These are phyloP conservation scores for Trichoplusia ni DNA, from an alignment of 1,140 invertebrate genomes.

Conservation along the genomic window DNA sequence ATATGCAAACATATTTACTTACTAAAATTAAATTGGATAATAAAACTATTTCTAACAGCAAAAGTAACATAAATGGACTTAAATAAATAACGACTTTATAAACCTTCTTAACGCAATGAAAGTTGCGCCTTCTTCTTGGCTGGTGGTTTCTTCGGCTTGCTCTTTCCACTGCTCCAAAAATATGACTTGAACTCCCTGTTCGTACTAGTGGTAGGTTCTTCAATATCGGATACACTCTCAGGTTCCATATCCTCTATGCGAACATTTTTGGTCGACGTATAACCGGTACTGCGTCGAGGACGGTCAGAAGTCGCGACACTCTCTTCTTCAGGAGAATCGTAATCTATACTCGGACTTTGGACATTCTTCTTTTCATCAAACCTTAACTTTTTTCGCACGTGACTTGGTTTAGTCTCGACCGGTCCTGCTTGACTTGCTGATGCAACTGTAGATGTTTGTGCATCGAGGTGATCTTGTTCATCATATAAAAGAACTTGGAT, in stretches of 20 bases:
- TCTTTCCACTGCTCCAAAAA: slow-evolving; percentile 27
- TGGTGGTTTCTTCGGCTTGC: slow-evolving; percentile 14
- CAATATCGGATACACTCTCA: background rate
- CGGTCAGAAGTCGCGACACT: slow-evolving; percentile 27
- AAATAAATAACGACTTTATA: no score
- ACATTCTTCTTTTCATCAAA: slow-evolving; percentile 56
- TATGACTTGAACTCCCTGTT: slow-evolving; percentile 2
- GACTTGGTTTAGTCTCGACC: slow-evolving; percentile 12
- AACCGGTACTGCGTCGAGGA: slow-evolving; percentile 29
- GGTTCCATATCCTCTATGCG: background rate
- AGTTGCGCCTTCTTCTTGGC: slow-evolving; percentile 7
- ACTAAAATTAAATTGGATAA: no score
- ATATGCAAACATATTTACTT: no score
- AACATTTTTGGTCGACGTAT: slow-evolving; percentile 16
- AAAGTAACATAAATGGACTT: no score
- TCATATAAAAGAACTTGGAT: slow-evolving; percentile 53
- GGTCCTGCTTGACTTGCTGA: no score
- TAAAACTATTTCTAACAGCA: no score
- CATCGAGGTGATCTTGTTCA: background rate
- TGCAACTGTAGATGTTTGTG: slow-evolving; percentile 59
- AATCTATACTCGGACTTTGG: slow-evolving; percentile 40
- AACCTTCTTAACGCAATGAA: background rate
- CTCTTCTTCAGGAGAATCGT: slow-evolving; percentile 12
- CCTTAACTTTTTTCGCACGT: slow-evolving; percentile 50
- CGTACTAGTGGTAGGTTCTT: slow-evolving; percentile 11